phyloP scores from a whole-genome alignment of 2,888 invertebrate species.

The Scaptomyza flava region DNA sequence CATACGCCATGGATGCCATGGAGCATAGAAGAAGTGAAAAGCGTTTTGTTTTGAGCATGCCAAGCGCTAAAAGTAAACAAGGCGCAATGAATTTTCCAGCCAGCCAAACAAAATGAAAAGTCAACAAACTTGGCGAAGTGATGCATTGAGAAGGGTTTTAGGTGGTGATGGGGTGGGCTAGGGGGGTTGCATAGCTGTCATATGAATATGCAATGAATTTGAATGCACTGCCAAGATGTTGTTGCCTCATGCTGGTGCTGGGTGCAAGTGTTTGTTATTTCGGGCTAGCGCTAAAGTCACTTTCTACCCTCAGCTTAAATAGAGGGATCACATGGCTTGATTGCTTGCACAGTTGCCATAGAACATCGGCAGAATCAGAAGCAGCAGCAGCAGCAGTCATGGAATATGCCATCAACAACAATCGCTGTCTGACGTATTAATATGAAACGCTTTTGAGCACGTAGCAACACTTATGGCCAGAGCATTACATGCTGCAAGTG shows the following conservation, averaged over 20 bases:
- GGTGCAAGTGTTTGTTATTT: conserved; percentile 56
- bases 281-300: conserved; percentile 69
- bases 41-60: conserved; percentile 78
- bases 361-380: conserved; percentile 45
- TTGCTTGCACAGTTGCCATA: conserved; percentile 73
- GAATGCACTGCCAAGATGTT: conserved; percentile 78
- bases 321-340: conserved; percentile 79
- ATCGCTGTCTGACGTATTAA: conserved; percentile 75
- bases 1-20: conserved; percentile 76
- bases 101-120: conserved; percentile 81
- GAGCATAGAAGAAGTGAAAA: conserved; percentile 61
- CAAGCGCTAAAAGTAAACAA: conserved; percentile 78
- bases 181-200: conserved; percentile 51
- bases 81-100: conserved; percentile 72
- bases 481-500: conserved; percentile 74
- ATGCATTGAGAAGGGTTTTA: conserved; percentile 38
- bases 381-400: conserved; percentile 30
- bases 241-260: conserved; percentile 28
- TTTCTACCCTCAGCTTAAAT: conserved; percentile 77
- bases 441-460: conserved; percentile 82
- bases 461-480: conserved; percentile 81
- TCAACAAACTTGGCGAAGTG: conserved; percentile 73
- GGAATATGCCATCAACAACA: conserved; percentile 66
- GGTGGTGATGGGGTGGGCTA: conserved; percentile 5
- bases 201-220: conserved; percentile 78